Evolutionary conservation across 1,140 invertebrate species (phyloP), one percentile per base, ranked within the genome.

Genomic region (Aphis gossypii): DNA sequence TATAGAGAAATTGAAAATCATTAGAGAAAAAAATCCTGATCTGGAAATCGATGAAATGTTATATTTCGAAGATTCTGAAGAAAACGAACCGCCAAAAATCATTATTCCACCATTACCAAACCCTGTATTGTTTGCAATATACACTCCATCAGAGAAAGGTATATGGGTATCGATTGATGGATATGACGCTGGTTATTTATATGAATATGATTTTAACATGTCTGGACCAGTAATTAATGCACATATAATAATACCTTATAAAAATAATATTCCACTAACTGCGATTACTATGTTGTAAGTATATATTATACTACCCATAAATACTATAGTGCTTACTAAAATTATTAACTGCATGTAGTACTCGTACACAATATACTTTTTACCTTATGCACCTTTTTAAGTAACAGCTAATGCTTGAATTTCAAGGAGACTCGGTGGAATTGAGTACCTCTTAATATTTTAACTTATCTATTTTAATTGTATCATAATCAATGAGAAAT

Each of bases 141-240:
- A 94, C 30, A 76, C 83, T 41, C 46, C 94, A 9, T 94, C 95
- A 30, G 94, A 95, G 46, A 94, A 95, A 51, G 96, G 95, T 14
- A 95, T 97, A 48, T 96, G 96, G 96, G 94, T 97, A 2, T 96
- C 96, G 4, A 96, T 97, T 96, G 96, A 95, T 30, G 97, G 96
- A 38, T 97, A 96, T 95, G 97, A 97, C 95, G 96, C 97, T 46
- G 97, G 97, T 82, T 97, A 97, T 94, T 95, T 97, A 92, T 98
- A 98, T 94, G 97, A 97, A 95, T 97, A 96, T 95, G 94, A 95
- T 11, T 92, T 94, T 41, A 91, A 94, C 94, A 88, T 87, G 94
- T 7, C 94, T 41, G 95, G 95, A 94, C 96, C 95, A 35, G 60
- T 76, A n/a, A 56, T 95, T 4, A 95, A 94, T 87, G 96, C 95